A percentile compares a stretch with the other conserved stretches of the same genome.
These are phyloP conservation scores for Chondrosia reniformis DNA, from an alignment of 37 sponge, comb jelly and placozoan genomes.

Conservation along the genomic window DNA sequence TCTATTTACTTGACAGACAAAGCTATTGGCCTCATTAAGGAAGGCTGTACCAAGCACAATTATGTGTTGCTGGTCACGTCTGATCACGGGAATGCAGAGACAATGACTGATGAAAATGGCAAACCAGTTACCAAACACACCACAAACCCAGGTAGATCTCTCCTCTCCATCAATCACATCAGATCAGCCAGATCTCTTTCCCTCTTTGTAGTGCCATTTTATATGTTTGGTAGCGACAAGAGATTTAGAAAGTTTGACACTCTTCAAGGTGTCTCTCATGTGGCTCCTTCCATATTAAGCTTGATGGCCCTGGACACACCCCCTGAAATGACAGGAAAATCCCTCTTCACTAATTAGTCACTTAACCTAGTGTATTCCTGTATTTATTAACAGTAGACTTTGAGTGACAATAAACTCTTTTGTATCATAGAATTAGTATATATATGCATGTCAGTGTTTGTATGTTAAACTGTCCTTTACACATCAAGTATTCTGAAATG, in stretches of 20 bases:
- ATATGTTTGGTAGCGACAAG: slow-evolving; percentile 59
- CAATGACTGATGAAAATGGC: slow-evolving; percentile 86
- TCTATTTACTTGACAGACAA: slow-evolving; percentile 25
- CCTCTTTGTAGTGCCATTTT: slow-evolving; percentile 73
- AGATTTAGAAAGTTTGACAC: slow-evolving; percentile 24
- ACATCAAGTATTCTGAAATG: no score
- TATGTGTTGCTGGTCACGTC: slow-evolving; percentile 87
- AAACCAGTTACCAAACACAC: slow-evolving; percentile 96
- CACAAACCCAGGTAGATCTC: slow-evolving; percentile 73
- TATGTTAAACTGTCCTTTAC: no score
- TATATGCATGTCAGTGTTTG: no score
- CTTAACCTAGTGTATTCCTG: no score
- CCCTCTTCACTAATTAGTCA: slow-evolving; percentile 42
- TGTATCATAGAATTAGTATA: no score
- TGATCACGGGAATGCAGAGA: slow-evolving; percentile 98
- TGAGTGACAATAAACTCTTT: no score
- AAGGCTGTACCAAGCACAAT: slow-evolving; percentile 74
- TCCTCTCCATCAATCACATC: neutral
- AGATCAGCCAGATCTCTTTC: neutral
- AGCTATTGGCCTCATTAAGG: slow-evolving; percentile 80
- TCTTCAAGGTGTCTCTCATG: slow-evolving; percentile 81
- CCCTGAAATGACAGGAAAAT: slow-evolving; percentile 83
- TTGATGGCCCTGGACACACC: slow-evolving; percentile 86
- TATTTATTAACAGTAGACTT: no score
- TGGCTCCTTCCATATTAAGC: slow-evolving; percentile 86